These are phyloP conservation scores for Rallus crepitans DNA, from an alignment of 2,797 vertebrate species.

Conservation along the genomic window DNA sequence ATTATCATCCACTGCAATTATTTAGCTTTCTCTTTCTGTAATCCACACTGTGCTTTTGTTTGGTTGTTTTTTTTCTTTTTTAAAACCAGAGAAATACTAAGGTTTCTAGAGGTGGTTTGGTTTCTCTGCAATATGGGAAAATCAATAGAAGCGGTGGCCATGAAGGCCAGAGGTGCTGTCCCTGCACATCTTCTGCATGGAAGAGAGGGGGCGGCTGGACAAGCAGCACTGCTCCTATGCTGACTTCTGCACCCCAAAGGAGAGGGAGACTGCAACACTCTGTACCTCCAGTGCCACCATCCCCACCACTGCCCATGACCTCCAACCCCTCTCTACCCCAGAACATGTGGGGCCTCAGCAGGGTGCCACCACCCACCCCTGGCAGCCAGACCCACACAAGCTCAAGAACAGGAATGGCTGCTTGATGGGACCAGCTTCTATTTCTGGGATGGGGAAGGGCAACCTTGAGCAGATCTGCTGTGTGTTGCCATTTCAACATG, in stretches of 20 bases:
- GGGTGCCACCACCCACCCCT: neutral
- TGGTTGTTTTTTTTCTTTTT: neutral
- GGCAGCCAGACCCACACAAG: neutral
- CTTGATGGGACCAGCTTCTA: neutral
- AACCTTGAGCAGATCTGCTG: neutral
- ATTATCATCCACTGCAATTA: neutral
- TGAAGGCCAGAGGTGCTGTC: neutral
- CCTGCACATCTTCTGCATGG: rapidly evolving
- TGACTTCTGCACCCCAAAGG: neutral
- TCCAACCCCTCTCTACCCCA: too few relatives aligned
- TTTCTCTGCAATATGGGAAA: neutral
- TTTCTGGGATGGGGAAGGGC: neutral
- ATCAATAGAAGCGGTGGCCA: neutral
- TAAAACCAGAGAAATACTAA: neutral
- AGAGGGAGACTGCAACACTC: rapidly evolving
- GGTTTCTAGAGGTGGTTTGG: neutral
- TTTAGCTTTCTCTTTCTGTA: neutral
- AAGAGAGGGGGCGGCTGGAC: neutral
- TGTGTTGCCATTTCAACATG: neutral
- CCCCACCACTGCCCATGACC: too few relatives aligned
- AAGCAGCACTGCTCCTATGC: neutral
- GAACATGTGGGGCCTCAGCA: too few relatives aligned
- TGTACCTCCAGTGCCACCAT: neutral
- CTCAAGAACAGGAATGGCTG: neutral
- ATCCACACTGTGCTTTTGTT: neutral